These are phyloP conservation scores for Ceyx margarethae DNA, from an alignment of 2,113 vertebrate species.

Conservation along the genomic window DNA sequence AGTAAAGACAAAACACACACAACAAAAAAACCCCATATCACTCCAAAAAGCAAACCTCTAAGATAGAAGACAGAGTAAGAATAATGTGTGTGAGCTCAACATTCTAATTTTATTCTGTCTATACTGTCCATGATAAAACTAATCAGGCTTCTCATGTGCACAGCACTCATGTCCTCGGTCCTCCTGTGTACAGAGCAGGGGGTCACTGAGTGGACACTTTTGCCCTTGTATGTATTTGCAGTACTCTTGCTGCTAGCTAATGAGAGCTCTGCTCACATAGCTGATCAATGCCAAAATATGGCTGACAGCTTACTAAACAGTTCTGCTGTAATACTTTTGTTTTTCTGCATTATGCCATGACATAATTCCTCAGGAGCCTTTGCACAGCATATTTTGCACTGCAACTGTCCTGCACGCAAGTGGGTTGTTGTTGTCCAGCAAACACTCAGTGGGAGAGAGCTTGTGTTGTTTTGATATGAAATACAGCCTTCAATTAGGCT, in stretches of 20 bases:
- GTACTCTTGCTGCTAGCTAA: background rate
- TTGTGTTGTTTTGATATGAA: background rate
- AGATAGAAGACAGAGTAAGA: background rate
- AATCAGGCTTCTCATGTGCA: background rate
- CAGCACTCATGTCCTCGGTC: background rate
- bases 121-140: background rate
- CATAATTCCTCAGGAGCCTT: background rate
- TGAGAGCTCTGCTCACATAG: background rate
- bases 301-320: background rate
- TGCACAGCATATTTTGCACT: background rate
- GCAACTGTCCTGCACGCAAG: rapidly evolving
- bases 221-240: rapidly evolving
- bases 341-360: background rate
- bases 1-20: background rate
- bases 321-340: background rate
- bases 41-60: background rate
- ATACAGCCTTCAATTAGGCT: background rate
- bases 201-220: background rate
- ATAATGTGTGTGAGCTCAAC: rapidly evolving
- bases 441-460: background rate
- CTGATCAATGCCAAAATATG: background rate
- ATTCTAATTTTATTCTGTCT: background rate
- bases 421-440: background rate
- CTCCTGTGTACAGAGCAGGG: background rate
- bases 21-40: too few relatives aligned